A percentile compares a stretch with the other conserved stretches of the same genome.
phyloP scores from a whole-genome alignment of 1,140 invertebrate species.

The Batillaria attramentaria region DNA sequence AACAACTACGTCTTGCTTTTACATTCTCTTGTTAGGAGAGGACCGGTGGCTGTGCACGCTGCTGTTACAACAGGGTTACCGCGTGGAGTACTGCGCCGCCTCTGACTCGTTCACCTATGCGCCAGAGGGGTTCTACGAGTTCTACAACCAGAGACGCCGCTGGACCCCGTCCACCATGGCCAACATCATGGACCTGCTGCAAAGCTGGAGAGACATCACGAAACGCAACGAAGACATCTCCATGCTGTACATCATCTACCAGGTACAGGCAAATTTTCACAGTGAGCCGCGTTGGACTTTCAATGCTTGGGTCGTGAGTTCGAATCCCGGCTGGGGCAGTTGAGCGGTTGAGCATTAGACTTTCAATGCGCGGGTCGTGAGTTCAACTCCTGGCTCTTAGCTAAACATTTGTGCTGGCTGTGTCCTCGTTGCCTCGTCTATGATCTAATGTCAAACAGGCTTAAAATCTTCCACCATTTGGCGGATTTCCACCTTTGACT shows the following conservation, averaged over 20 bases:
- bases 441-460: too few species aligned
- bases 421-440: too few species aligned
- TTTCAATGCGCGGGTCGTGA: too few species aligned
- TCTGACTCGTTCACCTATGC: conserved; percentile 79
- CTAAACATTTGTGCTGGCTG: too few species aligned
- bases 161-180: conserved; percentile 81
- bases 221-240: conserved; percentile 57
- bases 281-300: too few species aligned
- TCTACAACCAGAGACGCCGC: conserved; percentile 78
- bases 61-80: conserved; percentile 77
- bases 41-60: conserved; percentile 80
- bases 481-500: too few species aligned
- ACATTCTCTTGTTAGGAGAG: conserved; percentile 73
- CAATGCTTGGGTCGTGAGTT: too few species aligned
- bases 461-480: too few species aligned
- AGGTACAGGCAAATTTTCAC: too few species aligned
- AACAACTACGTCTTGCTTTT: background rate
- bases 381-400: too few species aligned
- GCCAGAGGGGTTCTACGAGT: conserved; percentile 78
- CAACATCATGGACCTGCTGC: conserved; percentile 78
- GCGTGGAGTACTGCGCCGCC: conserved; percentile 79
- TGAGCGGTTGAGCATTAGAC: too few species aligned
- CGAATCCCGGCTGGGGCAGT: too few species aligned
- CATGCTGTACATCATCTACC: conserved; percentile 60
- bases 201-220: conserved; percentile 63